Base-by-base conservation (phyloP, 1,140 invertebrate genomes). In the Zaprionus camerounensis region DNA sequence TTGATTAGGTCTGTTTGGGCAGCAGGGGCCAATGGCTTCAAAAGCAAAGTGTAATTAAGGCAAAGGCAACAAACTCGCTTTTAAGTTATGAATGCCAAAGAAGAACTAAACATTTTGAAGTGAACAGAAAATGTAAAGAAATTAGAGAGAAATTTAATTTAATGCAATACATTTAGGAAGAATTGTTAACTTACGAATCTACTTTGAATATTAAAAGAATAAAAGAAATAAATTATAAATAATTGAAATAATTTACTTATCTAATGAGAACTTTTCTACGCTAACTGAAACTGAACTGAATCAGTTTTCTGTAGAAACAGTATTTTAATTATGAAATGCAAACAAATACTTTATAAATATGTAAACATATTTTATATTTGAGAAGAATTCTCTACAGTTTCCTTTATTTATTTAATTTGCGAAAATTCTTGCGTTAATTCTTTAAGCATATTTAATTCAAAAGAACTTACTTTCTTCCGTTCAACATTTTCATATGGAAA, bases 1-100 rank as follows among this genome's bases (percentile, higher is more conserved):
- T 53, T 56, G 53, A 56, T 56, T 56, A 56, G 53, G 53, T 17
- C 15, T 24, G 28, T n/a, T 31, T 26, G 41, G 41, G 41, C n/a
- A 56, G 5, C 7, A 3, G 44, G 17, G 7, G 44, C 1, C 6
- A 49, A 49, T 13, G 17, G 15, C 26, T 22, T 3, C 12, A 22
- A 53, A 24, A 12, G 49, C 20, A 31, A 46, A 31, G 53, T 56
- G 22, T 28, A 28, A 26, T 56, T 56, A 15, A 15, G 53, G 41
- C 41, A 46, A 46, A 46, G 41, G 6, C 41, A 46, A n/a, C 15
- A n/a, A 46, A 46, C 1, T 17, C 7, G 2, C 15, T 46, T 46
- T 46, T 9, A 46, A 46, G 41, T 41, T 41, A 5, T 41, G 15
- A 5, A 1, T 15, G 13, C 15, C 15, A 15, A 7, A 7, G 41